Evolutionary conservation across 2,888 invertebrate genomes (phyloP).

Genomic region (Chesias legatella): DNA sequence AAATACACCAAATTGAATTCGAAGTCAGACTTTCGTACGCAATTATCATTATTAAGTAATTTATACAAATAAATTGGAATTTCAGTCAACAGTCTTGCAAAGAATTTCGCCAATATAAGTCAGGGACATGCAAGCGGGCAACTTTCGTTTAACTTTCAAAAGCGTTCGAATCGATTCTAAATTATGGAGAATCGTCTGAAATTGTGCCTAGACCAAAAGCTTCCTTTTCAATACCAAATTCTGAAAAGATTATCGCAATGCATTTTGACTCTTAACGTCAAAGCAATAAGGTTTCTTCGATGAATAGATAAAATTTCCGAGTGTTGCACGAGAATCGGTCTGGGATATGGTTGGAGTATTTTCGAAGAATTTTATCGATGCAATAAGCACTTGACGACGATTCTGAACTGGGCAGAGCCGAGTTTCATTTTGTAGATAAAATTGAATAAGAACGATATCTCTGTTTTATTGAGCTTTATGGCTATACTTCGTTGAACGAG

Average conservation of each 20-base stretch:
- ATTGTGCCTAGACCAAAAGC: slow-evolving; percentile 39
- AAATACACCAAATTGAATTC: too few relatives aligned
- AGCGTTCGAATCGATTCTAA: slow-evolving; percentile 43
- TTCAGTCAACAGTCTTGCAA: slow-evolving; percentile 1
- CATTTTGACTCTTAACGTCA: slow-evolving; percentile 17
- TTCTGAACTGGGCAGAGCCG: slow-evolving; percentile 23
- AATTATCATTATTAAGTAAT: too few relatives aligned
- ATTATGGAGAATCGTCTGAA: slow-evolving; percentile 38
- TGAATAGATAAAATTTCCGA: slow-evolving; percentile 15
- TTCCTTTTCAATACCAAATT: slow-evolving; percentile 23
- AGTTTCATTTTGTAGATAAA: slow-evolving; percentile 16
- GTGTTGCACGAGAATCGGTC: slow-evolving; percentile 42
- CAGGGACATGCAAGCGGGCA: slow-evolving; percentile 27
- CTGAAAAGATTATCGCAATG: slow-evolving; percentile 6
- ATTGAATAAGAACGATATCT: slow-evolving; percentile 12
- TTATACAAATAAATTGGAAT: too few relatives aligned
- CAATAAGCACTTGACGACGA: slow-evolving; percentile 58
- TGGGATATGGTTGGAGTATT: slow-evolving; percentile 52
- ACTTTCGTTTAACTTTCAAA: slow-evolving; percentile 35
- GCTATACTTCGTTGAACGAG: neutral
- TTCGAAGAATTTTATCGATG: slow-evolving; percentile 64
- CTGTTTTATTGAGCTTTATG: slow-evolving; percentile 10
- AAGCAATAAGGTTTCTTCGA: slow-evolving; percentile 12
- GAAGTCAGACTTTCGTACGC: too few relatives aligned
- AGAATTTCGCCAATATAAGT: slow-evolving; percentile 5